Evolutionary conservation across 2,797 vertebrate genomes (phyloP).

Genomic region (Phrynocephalus vlangalii): DNA sequence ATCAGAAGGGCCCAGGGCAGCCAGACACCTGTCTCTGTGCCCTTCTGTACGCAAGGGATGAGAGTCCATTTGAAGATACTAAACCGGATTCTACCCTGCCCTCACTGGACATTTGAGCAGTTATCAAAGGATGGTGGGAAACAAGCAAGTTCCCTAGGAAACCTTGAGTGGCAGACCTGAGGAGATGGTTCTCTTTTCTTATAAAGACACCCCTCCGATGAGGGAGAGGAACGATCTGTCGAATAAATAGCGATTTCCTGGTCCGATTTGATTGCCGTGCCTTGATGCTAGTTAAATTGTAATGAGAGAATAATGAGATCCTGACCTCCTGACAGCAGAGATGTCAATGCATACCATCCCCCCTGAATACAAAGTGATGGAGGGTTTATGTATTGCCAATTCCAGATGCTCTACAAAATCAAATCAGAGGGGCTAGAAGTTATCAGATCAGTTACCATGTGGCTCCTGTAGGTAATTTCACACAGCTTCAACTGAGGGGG

Average conservation of each 20-base stretch:
- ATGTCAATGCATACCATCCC: conserved; percentile 11
- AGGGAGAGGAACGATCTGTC: too few species aligned
- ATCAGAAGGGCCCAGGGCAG: too few species aligned
- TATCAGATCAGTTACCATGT: fast-evolving
- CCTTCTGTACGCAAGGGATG: too few species aligned
- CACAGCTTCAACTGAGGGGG: fast-evolving
- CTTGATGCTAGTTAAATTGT: neutral
- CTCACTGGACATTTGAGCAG: neutral
- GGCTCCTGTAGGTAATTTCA: neutral
- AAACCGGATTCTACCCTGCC: too few species aligned
- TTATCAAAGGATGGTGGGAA: neutral
- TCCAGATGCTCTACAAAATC: conserved; percentile 11
- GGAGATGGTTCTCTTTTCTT: neutral
- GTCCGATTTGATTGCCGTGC: neutral
- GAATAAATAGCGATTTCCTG: too few species aligned
- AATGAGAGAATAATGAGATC: neutral
- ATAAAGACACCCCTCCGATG: neutral
- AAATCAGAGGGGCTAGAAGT: neutral
- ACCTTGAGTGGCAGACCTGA: neutral
- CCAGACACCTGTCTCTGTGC: too few species aligned
- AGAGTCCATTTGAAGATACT: too few species aligned
- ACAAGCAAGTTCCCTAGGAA: neutral
- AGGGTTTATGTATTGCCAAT: neutral
- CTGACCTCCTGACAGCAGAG: neutral
- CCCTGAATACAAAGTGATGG: neutral